A percentile compares a stretch with the other conserved stretches of the same genome.
Conservation (phyloP, 2,113 vertebrate genomes). For the Thomomys bottae region DNA sequence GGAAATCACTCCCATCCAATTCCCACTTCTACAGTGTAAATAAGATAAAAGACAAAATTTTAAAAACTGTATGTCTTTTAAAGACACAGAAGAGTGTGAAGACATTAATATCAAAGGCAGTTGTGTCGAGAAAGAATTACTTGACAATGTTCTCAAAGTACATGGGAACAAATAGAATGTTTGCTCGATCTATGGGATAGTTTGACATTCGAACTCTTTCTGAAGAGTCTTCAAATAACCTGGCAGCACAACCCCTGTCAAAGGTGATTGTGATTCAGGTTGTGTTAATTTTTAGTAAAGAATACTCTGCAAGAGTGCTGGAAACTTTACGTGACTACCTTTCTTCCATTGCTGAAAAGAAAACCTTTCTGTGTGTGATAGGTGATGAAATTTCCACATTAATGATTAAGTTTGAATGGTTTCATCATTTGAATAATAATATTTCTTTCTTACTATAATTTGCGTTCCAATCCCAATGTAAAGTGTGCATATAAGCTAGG, state of each 20-base stretch:
- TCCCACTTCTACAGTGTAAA: background rate
- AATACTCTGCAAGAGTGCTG: slow-evolving; percentile 59
- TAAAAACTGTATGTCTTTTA: slow-evolving; percentile 37
- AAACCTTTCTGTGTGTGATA: background rate
- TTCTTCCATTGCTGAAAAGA: slow-evolving; percentile 57
- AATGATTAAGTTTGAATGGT: background rate
- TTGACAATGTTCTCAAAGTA: slow-evolving; percentile 47
- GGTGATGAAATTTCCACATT: background rate
- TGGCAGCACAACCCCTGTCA: slow-evolving; percentile 46
- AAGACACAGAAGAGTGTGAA: slow-evolving; percentile 38
- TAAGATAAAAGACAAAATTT: slow-evolving; percentile 54
- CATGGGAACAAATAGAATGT: slow-evolving; percentile 29
- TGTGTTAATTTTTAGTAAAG: slow-evolving; percentile 71
- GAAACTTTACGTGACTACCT: slow-evolving; percentile 72
- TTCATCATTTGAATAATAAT: slow-evolving; percentile 17
- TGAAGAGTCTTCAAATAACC: slow-evolving; percentile 16
- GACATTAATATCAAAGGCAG: slow-evolving; percentile 16
- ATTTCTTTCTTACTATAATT: background rate
- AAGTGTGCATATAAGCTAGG: background rate
- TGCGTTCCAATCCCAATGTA: slow-evolving; percentile 4
- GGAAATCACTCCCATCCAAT: background rate
- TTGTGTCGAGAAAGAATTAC: slow-evolving; percentile 11
- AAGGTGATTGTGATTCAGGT: slow-evolving; percentile 73
- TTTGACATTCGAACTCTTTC: slow-evolving; percentile 69
- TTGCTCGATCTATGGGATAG: slow-evolving; percentile 43